Evolutionary conservation across 2,888 invertebrate species (phyloP), one percentile per base, ranked within the genome.

Genomic region (Crossocerus cetratus): DNA sequence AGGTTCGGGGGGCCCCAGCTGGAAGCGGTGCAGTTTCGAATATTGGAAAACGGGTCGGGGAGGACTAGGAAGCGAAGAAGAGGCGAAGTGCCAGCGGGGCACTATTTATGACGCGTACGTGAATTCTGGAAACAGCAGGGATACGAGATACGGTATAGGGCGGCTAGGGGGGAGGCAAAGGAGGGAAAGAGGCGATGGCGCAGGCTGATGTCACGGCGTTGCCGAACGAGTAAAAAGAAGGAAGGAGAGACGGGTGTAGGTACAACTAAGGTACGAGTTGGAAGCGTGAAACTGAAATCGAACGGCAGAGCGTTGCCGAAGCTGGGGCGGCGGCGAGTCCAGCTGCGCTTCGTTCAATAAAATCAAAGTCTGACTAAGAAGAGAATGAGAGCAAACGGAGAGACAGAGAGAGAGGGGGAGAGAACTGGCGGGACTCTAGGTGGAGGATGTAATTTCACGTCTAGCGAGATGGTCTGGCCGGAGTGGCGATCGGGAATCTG

Each of bases 21-120:
- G 86, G 86, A 88, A 89, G 86, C 87, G 84, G 87, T 86, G 87
- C 85, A 86, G 86, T 86, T 86, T 80, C 84, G 86, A 86, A 88
- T 89, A 88, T 89, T 88, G 88, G 87, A 88, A 88, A 88, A 87
- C 77, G 86, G 16, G 49, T 86, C 85, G 84, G 82, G 83, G 65
- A 83, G 80, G 69, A 82, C 66, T 66, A 74, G 70, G 72, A 73
- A 73, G 65, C 65, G 81, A 75, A 64, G 77, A 72, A 75, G 67
- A 32, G 60, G 61, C 0, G 72, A 66, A 81, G 80, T 70, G 76
- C n/a, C 76, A 81, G 77, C 72, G 64, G 81, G 81, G 69, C 81
- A 83, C 82, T 89, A 89, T 89, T 89, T 89, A 89, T 89, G 89
- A 89, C 85, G 83, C 85, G 87, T 87, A 89, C 89, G 88, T 89